Conservation (phyloP, 2,888 invertebrate species). For the Sarcophaga subvicina region DNA sequence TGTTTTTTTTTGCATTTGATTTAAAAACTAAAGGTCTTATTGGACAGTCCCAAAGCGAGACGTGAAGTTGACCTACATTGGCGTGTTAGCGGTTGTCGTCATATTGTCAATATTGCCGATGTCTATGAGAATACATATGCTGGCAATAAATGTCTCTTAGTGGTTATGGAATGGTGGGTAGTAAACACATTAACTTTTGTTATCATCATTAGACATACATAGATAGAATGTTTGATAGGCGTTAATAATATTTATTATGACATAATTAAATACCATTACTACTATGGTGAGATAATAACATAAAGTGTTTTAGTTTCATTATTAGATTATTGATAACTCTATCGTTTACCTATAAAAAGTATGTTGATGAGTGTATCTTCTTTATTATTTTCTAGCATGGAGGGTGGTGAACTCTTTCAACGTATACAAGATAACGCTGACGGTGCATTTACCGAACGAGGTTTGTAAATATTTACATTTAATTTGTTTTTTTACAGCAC, state of each 20-base stretch:
- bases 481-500: background rate
- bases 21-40: constrained; percentile 85
- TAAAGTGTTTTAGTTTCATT: constrained; percentile 21
- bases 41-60: constrained; percentile 95
- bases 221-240: background rate
- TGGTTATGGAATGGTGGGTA: constrained; percentile 98
- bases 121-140: constrained; percentile 98
- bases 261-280: constrained; percentile 15
- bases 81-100: constrained; percentile 93
- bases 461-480: constrained; percentile 65
- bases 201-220: constrained; percentile 21
- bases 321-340: constrained; percentile 8
- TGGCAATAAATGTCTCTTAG: constrained; percentile 94
- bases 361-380: constrained; percentile 25
- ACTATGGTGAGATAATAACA: constrained; percentile 18
- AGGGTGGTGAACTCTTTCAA: constrained; percentile 98
- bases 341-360: constrained; percentile 18
- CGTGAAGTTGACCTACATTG: constrained; percentile 98
- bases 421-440: constrained; percentile 96
- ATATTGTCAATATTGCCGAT: constrained; percentile 95
- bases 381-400: constrained; percentile 87
- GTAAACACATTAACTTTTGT: constrained; percentile 24
- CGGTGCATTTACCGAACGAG: constrained; percentile 97
- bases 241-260: constrained; percentile 23
- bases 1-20: constrained; percentile 15